A percentile compares a stretch with the other conserved stretches of the same genome.
Conservation (phyloP, 2,797 vertebrate genomes). For the Chrosomus eos region DNA sequence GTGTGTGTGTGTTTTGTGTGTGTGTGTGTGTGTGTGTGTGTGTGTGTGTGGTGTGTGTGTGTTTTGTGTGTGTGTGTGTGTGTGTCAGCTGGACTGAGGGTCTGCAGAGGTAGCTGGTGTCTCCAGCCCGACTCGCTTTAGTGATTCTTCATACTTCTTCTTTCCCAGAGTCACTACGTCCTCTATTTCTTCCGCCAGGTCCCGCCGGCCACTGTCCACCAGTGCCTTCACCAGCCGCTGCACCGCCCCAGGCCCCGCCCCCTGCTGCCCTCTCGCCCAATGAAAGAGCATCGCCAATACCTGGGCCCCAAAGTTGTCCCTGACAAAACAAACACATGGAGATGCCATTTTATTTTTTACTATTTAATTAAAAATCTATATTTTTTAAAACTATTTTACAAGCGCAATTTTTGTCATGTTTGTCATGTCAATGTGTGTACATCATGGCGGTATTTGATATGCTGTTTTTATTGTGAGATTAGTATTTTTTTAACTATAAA, state of each 20-base stretch:
- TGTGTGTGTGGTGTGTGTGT: neutral
- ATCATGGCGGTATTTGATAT: neutral
- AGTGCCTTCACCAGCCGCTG: constrained; percentile 82
- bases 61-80: neutral
- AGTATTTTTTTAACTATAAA: too few species aligned
- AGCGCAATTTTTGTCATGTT: too few species aligned
- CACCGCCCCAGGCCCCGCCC: constrained; percentile 73
- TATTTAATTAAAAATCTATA: too few species aligned
- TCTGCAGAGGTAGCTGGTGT: neutral
- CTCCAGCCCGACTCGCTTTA: constrained; percentile 86
- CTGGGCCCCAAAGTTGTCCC: constrained; percentile 86
- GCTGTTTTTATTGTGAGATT: too few species aligned
- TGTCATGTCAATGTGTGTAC: neutral
- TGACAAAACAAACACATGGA: constrained; percentile 59
- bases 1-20: neutral
- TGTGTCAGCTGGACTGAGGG: constrained; percentile 29
- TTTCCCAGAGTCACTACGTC: constrained; percentile 86
- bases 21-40: neutral
- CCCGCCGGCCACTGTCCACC: constrained; percentile 84
- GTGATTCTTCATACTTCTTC: constrained; percentile 86
- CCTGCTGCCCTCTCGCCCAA: constrained; percentile 86
- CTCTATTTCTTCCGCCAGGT: constrained; percentile 89
- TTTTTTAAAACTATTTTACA: too few species aligned
- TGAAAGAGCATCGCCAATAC: constrained; percentile 92
- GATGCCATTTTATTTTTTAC: neutral